Evolutionary conservation across 2,113 vertebrate genomes (phyloP), one percentile per base, ranked within the genome.

Genomic region (Antechinus flavipes): DNA sequence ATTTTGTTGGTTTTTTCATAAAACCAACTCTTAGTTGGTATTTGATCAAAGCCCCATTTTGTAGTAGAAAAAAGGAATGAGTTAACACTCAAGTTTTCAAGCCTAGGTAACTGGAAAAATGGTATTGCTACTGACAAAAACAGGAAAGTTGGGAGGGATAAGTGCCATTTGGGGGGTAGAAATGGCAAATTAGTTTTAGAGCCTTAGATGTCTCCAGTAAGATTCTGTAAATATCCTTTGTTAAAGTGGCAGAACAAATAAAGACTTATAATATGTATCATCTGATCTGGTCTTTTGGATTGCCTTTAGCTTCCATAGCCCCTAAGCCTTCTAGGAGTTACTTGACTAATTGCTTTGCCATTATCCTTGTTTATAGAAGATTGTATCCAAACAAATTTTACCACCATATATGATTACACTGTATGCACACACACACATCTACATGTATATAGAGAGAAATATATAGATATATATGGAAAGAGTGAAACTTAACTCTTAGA

Each of bases 151-250:
- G 42, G 12, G n/a, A 94, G 42, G n/a, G 53, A 95, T 94, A 93
- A 42, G 49, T 58, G 23, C 16, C 68, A 91, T 55, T 92, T 91
- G 42, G 22, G 42, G 35, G 35, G 6, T 12, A 68, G 68, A 76
- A 76, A 76, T 68, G 68, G 55, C 26, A 90, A 10, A 27, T 54
- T 95, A 23, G 8, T 24, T 97, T 95, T 95, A n/a, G 54, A 95
- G 47, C 16, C n/a, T 89, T 3, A 84, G 27, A 91, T n/a, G 9
- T 90, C 46, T 94, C 24, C 92, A 49, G 54, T 95, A 61, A 49
- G 90, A 91, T 61, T 96, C 50, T 84, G 58, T 93, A 91, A 94
- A 53, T 92, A 94, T 90, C 26, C n/a, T 30, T 95, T 94, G 26
- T 49, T 76, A 93, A 93, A 90, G 0, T 93, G 47, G 90, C 24